Evolutionary conservation across 1,140 invertebrate genomes (phyloP).

Genomic region (Aradophagus sp.): DNA sequence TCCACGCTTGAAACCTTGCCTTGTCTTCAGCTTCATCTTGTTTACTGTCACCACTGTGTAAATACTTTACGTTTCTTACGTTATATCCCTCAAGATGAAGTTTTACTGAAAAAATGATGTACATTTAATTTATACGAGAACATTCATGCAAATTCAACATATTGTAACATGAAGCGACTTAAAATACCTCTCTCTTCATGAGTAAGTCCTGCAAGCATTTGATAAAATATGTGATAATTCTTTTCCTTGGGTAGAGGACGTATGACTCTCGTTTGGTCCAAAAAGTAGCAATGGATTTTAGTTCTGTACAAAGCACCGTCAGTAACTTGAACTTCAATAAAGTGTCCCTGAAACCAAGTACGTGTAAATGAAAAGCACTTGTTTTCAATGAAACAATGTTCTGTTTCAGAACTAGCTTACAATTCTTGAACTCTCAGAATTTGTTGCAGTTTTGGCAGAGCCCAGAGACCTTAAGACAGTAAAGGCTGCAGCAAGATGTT

Average conservation of each 20-base stretch:
- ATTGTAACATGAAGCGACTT: too few relatives aligned
- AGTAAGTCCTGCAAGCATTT: conserved; percentile 93
- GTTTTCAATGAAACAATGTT: not conserved
- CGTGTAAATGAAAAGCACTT: too few relatives aligned
- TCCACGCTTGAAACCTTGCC: conserved; percentile 89
- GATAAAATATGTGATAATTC: conserved; percentile 98
- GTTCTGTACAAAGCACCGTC: conserved; percentile 95
- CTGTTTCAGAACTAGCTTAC: conserved; percentile 76
- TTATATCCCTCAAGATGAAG: conserved; percentile 90
- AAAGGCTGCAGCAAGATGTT: conserved; percentile 94
- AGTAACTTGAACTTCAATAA: conserved; percentile 97
- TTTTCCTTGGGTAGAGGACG: conserved; percentile 89
- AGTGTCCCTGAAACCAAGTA: conserved; percentile 84
- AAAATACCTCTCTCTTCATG: conserved; percentile 89
- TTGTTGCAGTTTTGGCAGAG: conserved; percentile 90
- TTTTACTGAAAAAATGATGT: conserved; percentile 74
- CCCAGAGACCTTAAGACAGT: conserved; percentile 93
- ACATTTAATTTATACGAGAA: not conserved
- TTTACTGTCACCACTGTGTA: conserved; percentile 83
- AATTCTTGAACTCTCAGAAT: conserved; percentile 95
- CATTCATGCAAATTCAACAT: too few relatives aligned
- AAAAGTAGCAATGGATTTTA: conserved; percentile 96
- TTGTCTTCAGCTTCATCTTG: conserved; percentile 87
- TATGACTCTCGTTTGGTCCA: conserved; percentile 94
- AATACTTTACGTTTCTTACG: conserved; percentile 85